Evolutionary conservation across 2,113 vertebrate genomes (phyloP).

Genomic region (Phylloscopus whistleri): DNA sequence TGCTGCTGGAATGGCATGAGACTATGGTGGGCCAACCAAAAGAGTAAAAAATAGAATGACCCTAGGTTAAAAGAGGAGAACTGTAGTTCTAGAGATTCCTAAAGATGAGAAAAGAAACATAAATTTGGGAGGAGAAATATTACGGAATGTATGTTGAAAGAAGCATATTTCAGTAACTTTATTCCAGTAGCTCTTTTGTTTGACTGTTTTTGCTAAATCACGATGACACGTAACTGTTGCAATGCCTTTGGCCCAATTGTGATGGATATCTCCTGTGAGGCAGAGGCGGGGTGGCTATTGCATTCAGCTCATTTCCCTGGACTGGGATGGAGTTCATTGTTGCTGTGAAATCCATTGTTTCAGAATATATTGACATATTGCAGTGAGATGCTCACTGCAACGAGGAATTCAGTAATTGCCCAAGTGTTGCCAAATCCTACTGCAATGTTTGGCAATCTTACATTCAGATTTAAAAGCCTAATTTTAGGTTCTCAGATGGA

Average conservation of each 20-base stretch:
- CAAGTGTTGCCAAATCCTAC: neutral
- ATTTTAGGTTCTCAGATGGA: neutral
- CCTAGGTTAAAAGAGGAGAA: neutral
- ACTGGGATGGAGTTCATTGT: neutral
- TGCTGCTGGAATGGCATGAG: neutral
- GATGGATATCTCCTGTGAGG: neutral
- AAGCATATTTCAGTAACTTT: neutral
- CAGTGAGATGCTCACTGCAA: neutral
- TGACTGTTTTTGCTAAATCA: neutral
- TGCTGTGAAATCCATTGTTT: neutral
- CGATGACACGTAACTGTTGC: accelerated
- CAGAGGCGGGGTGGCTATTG: neutral
- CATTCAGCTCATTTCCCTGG: neutral
- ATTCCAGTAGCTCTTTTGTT: neutral
- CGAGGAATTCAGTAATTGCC: neutral
- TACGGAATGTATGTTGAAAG: neutral
- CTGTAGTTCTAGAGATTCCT: neutral
- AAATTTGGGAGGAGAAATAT: neutral
- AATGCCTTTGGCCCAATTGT: neutral
- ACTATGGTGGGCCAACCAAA: neutral
- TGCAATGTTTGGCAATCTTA: neutral
- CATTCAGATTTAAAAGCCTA: neutral
- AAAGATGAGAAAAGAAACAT: neutral
- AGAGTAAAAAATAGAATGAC: neutral
- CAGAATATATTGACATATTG: neutral